These are phyloP conservation scores for Hydrolagus colliei DNA, from an alignment of 2,797 vertebrate genomes.

Conservation along the genomic window DNA sequence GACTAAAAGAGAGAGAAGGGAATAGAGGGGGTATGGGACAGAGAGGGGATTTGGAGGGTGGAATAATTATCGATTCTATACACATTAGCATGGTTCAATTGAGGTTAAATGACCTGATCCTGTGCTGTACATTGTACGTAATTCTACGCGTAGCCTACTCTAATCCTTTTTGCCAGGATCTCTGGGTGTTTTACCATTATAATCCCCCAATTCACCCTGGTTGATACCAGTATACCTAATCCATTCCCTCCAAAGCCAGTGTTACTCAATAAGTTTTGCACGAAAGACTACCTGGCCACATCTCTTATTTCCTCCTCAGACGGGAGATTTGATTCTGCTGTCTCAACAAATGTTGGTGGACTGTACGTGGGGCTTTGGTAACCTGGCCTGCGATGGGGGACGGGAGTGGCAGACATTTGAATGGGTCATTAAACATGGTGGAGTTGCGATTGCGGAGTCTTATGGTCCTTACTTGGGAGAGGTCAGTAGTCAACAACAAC, in stretches of 20 bases:
- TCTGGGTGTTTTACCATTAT: not conserved
- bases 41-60: no score
- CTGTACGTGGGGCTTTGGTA: slow-evolving; percentile 71
- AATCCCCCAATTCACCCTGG: not conserved
- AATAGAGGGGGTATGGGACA: not conserved
- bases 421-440: slow-evolving; percentile 72
- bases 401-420: slow-evolving; percentile 72
- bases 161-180: not conserved
- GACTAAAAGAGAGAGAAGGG: not conserved
- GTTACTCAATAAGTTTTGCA: not conserved
- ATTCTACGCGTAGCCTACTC: not conserved
- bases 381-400: slow-evolving; percentile 64
- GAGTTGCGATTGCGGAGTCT: slow-evolving; percentile 64
- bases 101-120: not conserved
- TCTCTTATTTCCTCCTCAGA: slow-evolving; percentile 44
- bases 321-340: slow-evolving; percentile 58
- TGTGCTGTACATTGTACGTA: not conserved
- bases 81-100: not conserved
- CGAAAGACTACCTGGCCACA: not conserved
- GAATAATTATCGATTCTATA: not conserved
- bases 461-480: slow-evolving; percentile 64
- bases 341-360: slow-evolving; percentile 75
- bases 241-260: not conserved
- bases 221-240: not conserved
- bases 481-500: slow-evolving; percentile 35